Evolutionary conservation across 2,113 vertebrate species (phyloP).

Genomic region (Triplophysa dalaica): DNA sequence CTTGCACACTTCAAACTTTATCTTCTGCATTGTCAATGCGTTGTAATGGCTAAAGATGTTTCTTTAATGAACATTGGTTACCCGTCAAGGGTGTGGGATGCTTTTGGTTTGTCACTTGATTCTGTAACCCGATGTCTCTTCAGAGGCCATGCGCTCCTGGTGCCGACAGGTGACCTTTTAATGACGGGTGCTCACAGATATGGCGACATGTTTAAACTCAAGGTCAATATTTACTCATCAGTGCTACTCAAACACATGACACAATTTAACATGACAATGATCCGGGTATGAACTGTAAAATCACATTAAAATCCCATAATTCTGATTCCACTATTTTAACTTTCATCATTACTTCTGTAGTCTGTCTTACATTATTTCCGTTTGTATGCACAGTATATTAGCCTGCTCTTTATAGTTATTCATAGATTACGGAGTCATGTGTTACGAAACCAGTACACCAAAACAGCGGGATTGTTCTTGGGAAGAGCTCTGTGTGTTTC

Average conservation of each 20-base stretch:
- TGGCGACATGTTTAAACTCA: constrained; percentile 17
- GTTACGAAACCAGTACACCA: not conserved
- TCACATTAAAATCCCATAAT: too few relatives aligned
- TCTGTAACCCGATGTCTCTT: constrained; percentile 32
- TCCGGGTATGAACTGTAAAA: too few relatives aligned
- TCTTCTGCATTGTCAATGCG: not conserved
- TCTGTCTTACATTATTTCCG: not conserved
- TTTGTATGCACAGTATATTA: not conserved
- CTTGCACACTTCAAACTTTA: not conserved
- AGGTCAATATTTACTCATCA: constrained; percentile 45
- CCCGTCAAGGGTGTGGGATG: constrained; percentile 20
- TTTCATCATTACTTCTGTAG: not conserved
- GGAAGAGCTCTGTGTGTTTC: constrained; percentile 39
- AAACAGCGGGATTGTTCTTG: constrained; percentile 41
- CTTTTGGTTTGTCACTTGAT: constrained; percentile 44
- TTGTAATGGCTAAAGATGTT: not conserved
- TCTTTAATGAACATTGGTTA: constrained; percentile 21
- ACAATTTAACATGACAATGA: too few relatives aligned
- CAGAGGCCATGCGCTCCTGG: constrained; percentile 11
- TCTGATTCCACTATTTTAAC: not conserved
- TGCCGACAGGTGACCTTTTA: constrained; percentile 12
- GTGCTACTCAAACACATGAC: not conserved
- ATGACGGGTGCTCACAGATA: constrained; percentile 26
- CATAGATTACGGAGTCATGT: not conserved
- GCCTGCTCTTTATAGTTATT: constrained; percentile 1